phyloP scores from a whole-genome alignment of 2,113 vertebrate species.

The Origma solitaria region DNA sequence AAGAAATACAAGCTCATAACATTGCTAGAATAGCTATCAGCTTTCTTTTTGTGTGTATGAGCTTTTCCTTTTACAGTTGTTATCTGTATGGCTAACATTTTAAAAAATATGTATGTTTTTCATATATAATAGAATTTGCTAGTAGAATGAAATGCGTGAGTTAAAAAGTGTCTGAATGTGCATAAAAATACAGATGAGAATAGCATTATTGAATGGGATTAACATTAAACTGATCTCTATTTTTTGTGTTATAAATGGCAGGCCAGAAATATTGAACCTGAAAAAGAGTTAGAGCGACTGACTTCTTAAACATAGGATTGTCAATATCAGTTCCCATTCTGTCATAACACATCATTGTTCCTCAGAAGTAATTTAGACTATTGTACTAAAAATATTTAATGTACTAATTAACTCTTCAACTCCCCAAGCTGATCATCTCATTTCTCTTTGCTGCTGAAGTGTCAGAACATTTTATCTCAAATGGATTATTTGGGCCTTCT shows the following conservation, averaged over 20 bases:
- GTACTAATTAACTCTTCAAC: conserved; percentile 54
- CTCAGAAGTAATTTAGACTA: neutral
- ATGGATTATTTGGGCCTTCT: conserved; percentile 57
- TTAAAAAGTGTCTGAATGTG: neutral
- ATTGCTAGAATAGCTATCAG: neutral
- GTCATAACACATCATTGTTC: neutral
- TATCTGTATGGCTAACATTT: neutral
- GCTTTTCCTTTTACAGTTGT: neutral
- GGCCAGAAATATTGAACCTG: neutral
- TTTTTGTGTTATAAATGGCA: neutral
- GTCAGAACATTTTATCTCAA: conserved; percentile 54
- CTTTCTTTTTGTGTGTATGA: neutral
- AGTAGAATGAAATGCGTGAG: neutral
- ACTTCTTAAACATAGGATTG: neutral
- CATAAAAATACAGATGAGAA: neutral
- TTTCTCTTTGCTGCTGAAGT: conserved; percentile 19
- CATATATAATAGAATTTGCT: neutral
- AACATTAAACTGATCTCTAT: neutral
- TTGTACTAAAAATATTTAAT: neutral
- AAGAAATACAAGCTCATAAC: neutral
- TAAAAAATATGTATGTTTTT: neutral
- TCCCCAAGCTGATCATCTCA: conserved; percentile 1
- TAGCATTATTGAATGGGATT: neutral
- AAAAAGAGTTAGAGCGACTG: neutral
- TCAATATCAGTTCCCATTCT: neutral